Evolutionary conservation across 2,888 invertebrate genomes (phyloP).

Genomic region (Pristionchus exspectatus): DNA sequence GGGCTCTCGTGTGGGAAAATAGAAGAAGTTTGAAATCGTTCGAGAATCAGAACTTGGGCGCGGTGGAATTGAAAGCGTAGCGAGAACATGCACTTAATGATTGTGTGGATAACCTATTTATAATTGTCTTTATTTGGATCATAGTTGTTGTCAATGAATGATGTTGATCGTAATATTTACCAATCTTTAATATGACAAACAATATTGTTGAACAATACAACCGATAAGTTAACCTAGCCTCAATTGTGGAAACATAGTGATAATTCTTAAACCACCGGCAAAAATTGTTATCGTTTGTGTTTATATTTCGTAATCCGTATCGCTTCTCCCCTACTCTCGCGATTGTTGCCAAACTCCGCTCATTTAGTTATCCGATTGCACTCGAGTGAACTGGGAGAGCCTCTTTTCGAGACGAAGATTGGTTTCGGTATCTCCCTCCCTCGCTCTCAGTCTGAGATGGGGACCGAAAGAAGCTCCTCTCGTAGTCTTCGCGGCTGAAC

Average conservation of each 20-base stretch:
- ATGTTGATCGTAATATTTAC: no score
- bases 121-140: no score
- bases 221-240: no score
- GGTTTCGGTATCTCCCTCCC: slow-evolving; percentile 19
- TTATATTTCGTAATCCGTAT: not conserved
- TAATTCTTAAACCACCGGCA: no score
- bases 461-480: not conserved
- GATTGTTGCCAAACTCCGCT: not conserved
- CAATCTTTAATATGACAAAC: no score
- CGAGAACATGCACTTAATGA: no score
- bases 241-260: no score
- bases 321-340: not conserved
- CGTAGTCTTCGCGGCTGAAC: not conserved
- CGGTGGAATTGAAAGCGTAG: no score
- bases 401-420: slow-evolving; percentile 3
- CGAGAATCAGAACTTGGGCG: not conserved
- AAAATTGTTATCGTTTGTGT: no score
- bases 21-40: not conserved
- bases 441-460: not conserved
- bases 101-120: no score
- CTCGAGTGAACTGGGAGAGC: not conserved
- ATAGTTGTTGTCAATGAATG: no score
- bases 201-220: no score
- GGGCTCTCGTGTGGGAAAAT: not conserved
- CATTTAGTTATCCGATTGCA: not conserved